Evolutionary conservation across 2,797 vertebrate species (phyloP).

Genomic region (Agapornis canus): DNA sequence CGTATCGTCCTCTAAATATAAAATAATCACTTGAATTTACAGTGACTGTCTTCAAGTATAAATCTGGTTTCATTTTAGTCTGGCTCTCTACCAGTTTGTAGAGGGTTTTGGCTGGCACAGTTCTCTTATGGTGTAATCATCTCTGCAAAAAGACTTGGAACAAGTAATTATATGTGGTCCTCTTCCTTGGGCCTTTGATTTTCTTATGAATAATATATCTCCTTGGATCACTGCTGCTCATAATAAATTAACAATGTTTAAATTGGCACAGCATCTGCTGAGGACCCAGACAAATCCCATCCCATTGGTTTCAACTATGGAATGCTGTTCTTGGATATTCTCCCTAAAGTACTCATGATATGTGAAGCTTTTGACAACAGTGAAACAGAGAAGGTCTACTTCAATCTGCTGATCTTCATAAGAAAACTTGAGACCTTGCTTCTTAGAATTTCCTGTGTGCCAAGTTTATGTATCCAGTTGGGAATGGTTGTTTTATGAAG

Average conservation of each 20-base stretch:
- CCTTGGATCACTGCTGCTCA: conserved; percentile 29
- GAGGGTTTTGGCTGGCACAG: background rate
- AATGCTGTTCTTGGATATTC: conserved; percentile 29
- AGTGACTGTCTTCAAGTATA: background rate
- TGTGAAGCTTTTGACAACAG: background rate
- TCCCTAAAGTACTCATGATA: background rate
- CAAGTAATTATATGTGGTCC: background rate
- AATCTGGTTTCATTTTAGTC: background rate
- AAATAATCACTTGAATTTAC: background rate
- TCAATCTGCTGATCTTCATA: fast-evolving
- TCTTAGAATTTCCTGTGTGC: fast-evolving
- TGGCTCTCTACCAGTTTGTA: background rate
- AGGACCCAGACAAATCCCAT: conserved; percentile 43
- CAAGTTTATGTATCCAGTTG: background rate
- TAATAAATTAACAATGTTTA: conserved; percentile 60
- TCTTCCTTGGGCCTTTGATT: conserved; percentile 17
- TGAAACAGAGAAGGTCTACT: background rate
- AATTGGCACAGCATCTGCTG: background rate
- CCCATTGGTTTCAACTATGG: background rate
- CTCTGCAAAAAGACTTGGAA: background rate
- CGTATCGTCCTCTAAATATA: background rate
- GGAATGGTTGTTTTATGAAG: background rate
- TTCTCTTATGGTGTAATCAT: background rate
- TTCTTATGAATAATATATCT: conserved; percentile 45
- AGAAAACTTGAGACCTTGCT: background rate